Evolutionary conservation across 2,888 invertebrate genomes (phyloP), one percentile per base, ranked within the genome.

Genomic region (Lasius fuliginosus): DNA sequence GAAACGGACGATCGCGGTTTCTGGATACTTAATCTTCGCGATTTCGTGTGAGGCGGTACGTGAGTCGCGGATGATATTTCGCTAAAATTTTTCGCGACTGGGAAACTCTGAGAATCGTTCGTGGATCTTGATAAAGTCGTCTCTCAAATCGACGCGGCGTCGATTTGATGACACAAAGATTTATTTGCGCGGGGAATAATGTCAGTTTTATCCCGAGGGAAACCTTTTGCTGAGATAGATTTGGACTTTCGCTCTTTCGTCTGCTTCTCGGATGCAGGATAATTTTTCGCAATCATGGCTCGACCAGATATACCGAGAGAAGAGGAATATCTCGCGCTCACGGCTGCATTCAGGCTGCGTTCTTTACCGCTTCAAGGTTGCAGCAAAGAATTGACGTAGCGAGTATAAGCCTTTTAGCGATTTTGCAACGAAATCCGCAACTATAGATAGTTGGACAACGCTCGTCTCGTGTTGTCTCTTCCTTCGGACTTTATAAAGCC

Each of bases 371-470:
- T 75, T 68, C 87, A 86, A 89, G 87, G 89, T 87, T 89, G 87
- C 83, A 49, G 12, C 53, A 58, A 85, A 60, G 85, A 87, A 89
- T 89, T 65, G 82, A 76, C 85, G 87, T 60, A 65, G 27, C 53
- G 36, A 40, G 69, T 65, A 5, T 81, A 73, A 73, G 58, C 83
- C 86, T 89, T 89, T 87, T 81, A 86, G 58, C 76, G 85, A 89
- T 89, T 89, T 89, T 86, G 89, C 86, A 89, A 89, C 58, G 75
- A 87, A 85, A 89, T 86, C 82, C 60, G 68, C 77, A 76, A 83
- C 75, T 71, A 71, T 83, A 77, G 84, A 83, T 76, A 83, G 60
- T 89, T 85, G 49, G 30, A 82, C 64, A 77, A 88, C 71, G 3
- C 18, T 23, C 15, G 27, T 56, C 6, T 64, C 33, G 18, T 33